A percentile compares a stretch with the other conserved stretches of the same genome.
Evolutionary conservation across 2,797 vertebrate species (phyloP).

Genomic region (Chelon auratus): DNA sequence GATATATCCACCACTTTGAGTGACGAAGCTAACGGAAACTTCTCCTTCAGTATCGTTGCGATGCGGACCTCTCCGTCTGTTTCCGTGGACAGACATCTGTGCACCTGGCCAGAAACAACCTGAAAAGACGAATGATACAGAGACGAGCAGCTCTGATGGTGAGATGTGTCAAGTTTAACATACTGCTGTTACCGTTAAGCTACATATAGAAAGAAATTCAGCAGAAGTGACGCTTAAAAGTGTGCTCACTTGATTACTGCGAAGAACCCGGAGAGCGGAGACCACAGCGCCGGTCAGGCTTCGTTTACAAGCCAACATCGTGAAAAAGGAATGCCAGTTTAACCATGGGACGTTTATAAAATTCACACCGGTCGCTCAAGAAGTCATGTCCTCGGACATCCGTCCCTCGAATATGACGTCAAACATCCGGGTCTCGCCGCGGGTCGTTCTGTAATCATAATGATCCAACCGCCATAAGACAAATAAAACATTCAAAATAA

Average conservation of each 20-base stretch:
- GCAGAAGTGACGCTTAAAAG: background rate
- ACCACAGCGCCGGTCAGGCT: constrained; percentile 20
- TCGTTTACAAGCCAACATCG: constrained; percentile 49
- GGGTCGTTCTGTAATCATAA: too few relatives aligned
- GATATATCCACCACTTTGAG: constrained; percentile 93
- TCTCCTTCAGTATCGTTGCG: constrained; percentile 83
- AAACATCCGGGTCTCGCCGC: constrained; percentile 43
- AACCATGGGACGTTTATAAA: background rate
- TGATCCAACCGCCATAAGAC: too few relatives aligned
- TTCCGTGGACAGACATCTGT: constrained; percentile 78
- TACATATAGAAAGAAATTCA: background rate
- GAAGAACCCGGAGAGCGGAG: constrained; percentile 58
- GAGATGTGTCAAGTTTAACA: background rate
- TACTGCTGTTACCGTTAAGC: constrained; percentile 1
- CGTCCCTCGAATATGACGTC: constrained; percentile 69
- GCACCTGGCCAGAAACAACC: constrained; percentile 51
- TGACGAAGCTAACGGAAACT: constrained; percentile 88
- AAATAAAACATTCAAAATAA: background rate
- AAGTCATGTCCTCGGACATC: constrained; percentile 58
- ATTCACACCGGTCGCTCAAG: constrained; percentile 3
- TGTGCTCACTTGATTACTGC: constrained; percentile 60
- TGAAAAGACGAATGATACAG: constrained; percentile 22
- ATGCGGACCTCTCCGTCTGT: constrained; percentile 88
- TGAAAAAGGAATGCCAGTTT: background rate
- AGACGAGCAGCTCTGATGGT: background rate